Evolutionary conservation across 2,888 invertebrate genomes (phyloP), one percentile per base, ranked within the genome.

Genomic region (Lymantria monacha): DNA sequence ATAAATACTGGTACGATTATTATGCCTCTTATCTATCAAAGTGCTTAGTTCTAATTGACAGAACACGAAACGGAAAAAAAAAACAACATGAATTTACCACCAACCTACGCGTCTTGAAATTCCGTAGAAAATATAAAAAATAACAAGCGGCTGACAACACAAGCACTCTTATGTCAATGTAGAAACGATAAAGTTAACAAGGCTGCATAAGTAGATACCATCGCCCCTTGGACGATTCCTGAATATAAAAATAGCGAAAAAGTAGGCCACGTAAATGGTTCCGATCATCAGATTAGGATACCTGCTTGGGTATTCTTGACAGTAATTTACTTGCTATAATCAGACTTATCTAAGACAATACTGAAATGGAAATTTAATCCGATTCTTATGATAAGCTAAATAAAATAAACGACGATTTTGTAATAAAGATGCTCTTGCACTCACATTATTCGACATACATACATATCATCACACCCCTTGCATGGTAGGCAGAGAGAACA

Each of bases 111-210:
- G 22, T 22, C 22, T 22, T 22, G 22, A 22, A 22, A 22, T 22
- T 22, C 22, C 22, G 22, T 3, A 22, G 22, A 56, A 60, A 64
- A 66, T 66, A 68, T 66, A 63, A 69, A 69, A 69, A 63, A 70
- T 70, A 71, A 71, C 70, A 69, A 72, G 63, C 59, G 37, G 22
- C 52, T 61, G 61, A 59, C 59, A 67, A 57, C 62, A 57, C 61
- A 56, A 53, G 51, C 56, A 57, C 57, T 62, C 50, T 61, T 61
- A 44, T 71, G 70, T 66, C 72, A 69, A 69, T 69, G 67, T 58
- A 59, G 55, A 59, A 63, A 47, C 68, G 57, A 65, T 65, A 61
- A 62, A 70, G 69, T 69, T 72, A 71, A 71, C 72, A 70, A 70
- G 69, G 56, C 59, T 54, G 53, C 59, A 63, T 64, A 69, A 69